A percentile compares a stretch with the other conserved stretches of the same genome.
Conservation (phyloP, 2,888 invertebrate species). For the Synergus gifuensis region DNA sequence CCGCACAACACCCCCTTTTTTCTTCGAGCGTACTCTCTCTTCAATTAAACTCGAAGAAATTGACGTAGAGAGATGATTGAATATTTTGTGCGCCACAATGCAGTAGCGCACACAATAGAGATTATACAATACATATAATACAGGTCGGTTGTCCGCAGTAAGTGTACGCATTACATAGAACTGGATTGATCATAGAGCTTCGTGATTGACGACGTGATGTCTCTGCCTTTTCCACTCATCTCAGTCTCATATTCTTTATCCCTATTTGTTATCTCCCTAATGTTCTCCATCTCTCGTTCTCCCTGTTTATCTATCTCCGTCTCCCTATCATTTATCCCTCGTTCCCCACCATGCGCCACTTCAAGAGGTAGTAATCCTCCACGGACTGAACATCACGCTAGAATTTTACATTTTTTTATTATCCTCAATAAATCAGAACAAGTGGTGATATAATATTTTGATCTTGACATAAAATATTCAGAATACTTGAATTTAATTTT, state of each 20-base stretch:
- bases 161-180: neutral
- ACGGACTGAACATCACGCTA: neutral
- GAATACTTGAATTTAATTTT: too few species aligned
- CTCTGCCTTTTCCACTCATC: neutral
- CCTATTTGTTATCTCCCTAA: neutral
- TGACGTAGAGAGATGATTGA: slow-evolving; percentile 67
- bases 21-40: slow-evolving; percentile 62
- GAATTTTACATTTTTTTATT: too few species aligned
- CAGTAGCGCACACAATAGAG: slow-evolving; percentile 48
- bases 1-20: slow-evolving; percentile 52
- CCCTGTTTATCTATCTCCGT: neutral
- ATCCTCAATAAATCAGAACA: too few species aligned
- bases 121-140: neutral
- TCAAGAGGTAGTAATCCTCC: neutral
- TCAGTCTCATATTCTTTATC: neutral
- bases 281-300: neutral
- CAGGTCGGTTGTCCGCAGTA: neutral
- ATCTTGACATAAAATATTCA: too few species aligned
- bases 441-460: too few species aligned
- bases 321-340: neutral
- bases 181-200: too few species aligned
- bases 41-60: slow-evolving; percentile 69
- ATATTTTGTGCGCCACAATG: slow-evolving; percentile 65
- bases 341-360: neutral
- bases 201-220: neutral